A percentile compares a stretch with the other conserved stretches of the same genome.
Conservation (phyloP, 2,888 invertebrate species). For the Volucella bombylans region DNA sequence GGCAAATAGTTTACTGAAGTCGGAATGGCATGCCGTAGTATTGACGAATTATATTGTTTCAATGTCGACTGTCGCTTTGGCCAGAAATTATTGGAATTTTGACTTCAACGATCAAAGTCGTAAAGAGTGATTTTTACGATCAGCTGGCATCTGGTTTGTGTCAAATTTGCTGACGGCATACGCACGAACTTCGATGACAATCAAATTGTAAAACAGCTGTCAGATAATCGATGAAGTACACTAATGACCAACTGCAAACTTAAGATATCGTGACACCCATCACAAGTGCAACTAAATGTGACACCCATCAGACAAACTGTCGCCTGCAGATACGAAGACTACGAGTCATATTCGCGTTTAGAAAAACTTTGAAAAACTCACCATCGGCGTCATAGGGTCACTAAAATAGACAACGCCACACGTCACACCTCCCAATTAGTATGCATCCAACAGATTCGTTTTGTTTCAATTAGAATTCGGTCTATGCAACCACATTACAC, state of each 20-base stretch:
- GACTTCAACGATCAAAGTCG: too few relatives aligned
- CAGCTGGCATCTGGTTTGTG: too few relatives aligned
- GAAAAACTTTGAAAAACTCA: slow-evolving; percentile 18
- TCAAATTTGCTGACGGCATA: too few relatives aligned
- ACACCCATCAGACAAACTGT: slow-evolving; percentile 31
- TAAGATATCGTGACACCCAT: too few relatives aligned
- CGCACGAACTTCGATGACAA: too few relatives aligned
- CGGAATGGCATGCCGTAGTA: slow-evolving; percentile 1
- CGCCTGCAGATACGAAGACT: slow-evolving; percentile 29
- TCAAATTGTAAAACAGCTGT: too few relatives aligned
- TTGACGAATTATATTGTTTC: not conserved
- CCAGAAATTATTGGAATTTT: too few relatives aligned
- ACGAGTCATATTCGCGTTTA: not conserved
- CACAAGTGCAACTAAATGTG: not conserved
- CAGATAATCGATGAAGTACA: too few relatives aligned
- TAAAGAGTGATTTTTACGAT: too few relatives aligned
- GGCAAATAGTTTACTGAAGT: slow-evolving; percentile 1
- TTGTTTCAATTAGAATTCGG: slow-evolving; percentile 60
- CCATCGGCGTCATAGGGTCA: slow-evolving; percentile 24
- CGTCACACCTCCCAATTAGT: slow-evolving; percentile 64
- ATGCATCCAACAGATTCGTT: slow-evolving; percentile 66
- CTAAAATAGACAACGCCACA: slow-evolving; percentile 54
- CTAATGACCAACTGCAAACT: too few relatives aligned
- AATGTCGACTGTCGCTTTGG: too few relatives aligned
- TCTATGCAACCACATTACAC: slow-evolving; percentile 40